Conservation (phyloP, 2,797 vertebrate genomes). For the Cossypha niveicapilla region DNA sequence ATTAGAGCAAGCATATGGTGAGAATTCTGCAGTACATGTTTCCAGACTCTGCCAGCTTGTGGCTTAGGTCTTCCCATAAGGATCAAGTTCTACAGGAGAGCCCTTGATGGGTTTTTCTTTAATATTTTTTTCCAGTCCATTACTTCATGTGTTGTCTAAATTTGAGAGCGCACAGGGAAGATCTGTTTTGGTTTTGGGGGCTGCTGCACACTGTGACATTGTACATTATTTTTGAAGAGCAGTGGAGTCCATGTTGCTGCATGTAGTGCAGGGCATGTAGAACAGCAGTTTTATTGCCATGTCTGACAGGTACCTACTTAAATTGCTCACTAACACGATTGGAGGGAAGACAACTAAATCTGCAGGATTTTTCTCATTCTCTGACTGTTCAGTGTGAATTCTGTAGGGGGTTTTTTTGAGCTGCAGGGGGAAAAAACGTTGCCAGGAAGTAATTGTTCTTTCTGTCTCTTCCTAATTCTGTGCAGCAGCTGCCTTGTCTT, state of each 20-base stretch:
- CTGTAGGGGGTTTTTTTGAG: neutral
- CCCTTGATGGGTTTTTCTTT: neutral
- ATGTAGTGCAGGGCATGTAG: neutral
- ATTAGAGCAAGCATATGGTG: neutral
- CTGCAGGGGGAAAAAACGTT: neutral
- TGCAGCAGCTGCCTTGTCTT: slow-evolving; percentile 56
- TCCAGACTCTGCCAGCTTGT: neutral
- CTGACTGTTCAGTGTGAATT: neutral
- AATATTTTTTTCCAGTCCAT: neutral
- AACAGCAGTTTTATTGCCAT: neutral
- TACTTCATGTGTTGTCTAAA: neutral
- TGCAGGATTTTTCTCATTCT: neutral
- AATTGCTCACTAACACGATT: neutral
- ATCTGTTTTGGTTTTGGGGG: neutral
- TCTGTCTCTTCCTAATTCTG: slow-evolving; percentile 55
- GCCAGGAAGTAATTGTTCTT: slow-evolving; percentile 61
- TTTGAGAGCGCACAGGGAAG: neutral
- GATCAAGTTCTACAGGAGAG: neutral
- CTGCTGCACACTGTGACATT: neutral
- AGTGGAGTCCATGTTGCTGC: neutral
- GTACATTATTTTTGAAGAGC: neutral
- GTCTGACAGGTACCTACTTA: neutral
- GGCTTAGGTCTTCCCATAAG: neutral
- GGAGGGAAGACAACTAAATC: neutral
- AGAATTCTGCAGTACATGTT: neutral